These are phyloP conservation scores for Plagodis dolabraria DNA, from an alignment of 2,888 invertebrate species.

Conservation along the genomic window DNA sequence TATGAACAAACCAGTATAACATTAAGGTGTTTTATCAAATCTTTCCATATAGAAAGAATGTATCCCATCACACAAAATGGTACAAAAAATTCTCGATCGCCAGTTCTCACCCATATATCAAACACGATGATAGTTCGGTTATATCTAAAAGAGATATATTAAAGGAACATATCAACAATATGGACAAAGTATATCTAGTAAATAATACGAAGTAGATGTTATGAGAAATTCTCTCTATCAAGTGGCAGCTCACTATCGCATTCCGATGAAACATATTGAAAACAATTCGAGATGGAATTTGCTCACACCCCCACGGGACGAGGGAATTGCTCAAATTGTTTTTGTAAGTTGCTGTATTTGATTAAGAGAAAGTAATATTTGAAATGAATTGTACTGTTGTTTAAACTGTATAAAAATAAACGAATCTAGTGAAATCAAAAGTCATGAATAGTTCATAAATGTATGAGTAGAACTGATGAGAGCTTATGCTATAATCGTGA, in stretches of 20 bases:
- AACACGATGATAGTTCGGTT: slow-evolving; percentile 13
- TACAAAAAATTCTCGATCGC: too few species aligned
- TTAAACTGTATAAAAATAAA: too few species aligned
- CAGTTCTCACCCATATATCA: too few species aligned
- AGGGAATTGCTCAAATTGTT: slow-evolving; percentile 37
- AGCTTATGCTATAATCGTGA: too few species aligned
- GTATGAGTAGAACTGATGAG: too few species aligned
- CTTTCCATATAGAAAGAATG: too few species aligned
- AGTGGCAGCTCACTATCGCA: slow-evolving; percentile 52
- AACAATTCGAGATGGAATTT: slow-evolving; percentile 58
- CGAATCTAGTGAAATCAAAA: too few species aligned
- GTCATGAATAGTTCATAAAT: too few species aligned
- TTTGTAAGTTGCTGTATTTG: slow-evolving; percentile 17
- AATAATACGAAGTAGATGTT: slow-evolving; percentile 30
- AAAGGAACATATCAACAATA: slow-evolving; percentile 17
- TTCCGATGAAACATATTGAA: slow-evolving; percentile 59
- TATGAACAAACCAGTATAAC: too few species aligned
- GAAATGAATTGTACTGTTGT: slow-evolving; percentile 8
- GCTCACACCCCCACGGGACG: slow-evolving; percentile 36
- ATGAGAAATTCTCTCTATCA: slow-evolving; percentile 46
- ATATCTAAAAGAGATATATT: slow-evolving; percentile 20
- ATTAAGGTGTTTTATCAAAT: too few species aligned
- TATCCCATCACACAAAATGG: too few species aligned
- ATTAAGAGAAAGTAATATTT: slow-evolving; percentile 10
- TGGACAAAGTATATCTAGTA: slow-evolving; percentile 19